Base-by-base conservation (phyloP, 2,113 vertebrate species). In the Prunella fulvescens region DNA sequence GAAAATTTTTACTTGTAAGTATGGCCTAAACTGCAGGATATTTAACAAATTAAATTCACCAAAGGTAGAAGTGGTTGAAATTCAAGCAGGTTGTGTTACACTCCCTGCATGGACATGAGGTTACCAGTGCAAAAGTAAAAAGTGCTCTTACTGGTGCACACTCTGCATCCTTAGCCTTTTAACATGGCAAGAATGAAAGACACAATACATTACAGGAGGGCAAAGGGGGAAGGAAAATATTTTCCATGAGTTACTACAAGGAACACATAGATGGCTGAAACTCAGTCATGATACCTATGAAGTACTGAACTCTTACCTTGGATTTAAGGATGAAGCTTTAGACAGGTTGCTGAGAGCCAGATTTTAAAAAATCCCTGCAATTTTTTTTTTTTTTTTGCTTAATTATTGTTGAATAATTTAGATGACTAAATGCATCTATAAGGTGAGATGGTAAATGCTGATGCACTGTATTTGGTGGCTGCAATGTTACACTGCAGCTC, bases 11-110 rank as follows among this genome's bases (percentile, higher is more conserved):
- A 33, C 44, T 80, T 94, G 77, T 74, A 28, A 50, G 33, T 80
- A 29, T 44, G 31, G 16, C 54, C 19, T 47, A 85, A 92, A 87
- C 14, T 44, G 4, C 14, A 40, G 71, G 81, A 47, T 62, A 48
- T 92, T 92, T 92, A 90, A 60, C 8, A 2, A 69, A 81, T 54
- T 65, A 74, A 92, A 92, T 90, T 94, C 33, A 33, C 47, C 42
- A 57, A 40, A 91, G 26, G 20, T 57, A 71, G 72, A 67, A 86
- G 47, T 6, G 7, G 31, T 39, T 87, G 73, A 51, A 90, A 94
- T 88, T 88, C 47, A 67, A 33, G 47, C 53, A 77, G 39, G 12
- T 40, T 92, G 33, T 44, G 29, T 50, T 71, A 25, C 40, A 26
- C 74, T 88, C 31, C 19, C 29, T 42, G 18, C 24, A 7, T 47